Conservation (phyloP, 2,888 invertebrate genomes). For the Eupithecia insigniata region DNA sequence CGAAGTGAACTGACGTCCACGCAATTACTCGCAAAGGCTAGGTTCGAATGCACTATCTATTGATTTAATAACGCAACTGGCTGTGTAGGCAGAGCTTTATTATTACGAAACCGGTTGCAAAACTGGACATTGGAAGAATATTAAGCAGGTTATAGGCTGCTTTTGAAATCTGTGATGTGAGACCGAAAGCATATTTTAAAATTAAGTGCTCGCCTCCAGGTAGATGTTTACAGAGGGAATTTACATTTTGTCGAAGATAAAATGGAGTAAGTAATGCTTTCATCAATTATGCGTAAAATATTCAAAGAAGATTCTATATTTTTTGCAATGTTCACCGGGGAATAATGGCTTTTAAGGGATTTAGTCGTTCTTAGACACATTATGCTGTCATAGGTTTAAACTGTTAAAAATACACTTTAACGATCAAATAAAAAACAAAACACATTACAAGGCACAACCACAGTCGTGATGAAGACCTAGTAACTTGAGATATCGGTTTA, state of each 20-base stretch:
- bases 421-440: background rate
- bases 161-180: slow-evolving; percentile 39
- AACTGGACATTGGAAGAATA: slow-evolving; percentile 47
- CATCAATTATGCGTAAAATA: background rate
- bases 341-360: slow-evolving; percentile 1
- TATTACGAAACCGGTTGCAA: slow-evolving; percentile 45
- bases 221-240: slow-evolving; percentile 8
- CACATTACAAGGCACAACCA: background rate
- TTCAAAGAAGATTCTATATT: background rate
- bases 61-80: slow-evolving; percentile 46
- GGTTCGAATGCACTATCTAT: slow-evolving; percentile 45
- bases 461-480: slow-evolving; percentile 29
- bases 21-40: slow-evolving; percentile 40
- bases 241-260: slow-evolving; percentile 8
- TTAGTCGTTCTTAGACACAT: background rate
- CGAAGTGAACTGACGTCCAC: slow-evolving; percentile 31
- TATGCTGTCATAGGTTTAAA: background rate
- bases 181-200: slow-evolving; percentile 34
- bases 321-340: background rate
- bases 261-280: slow-evolving; percentile 15
- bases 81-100: slow-evolving; percentile 46
- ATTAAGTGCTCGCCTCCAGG: slow-evolving; percentile 37
- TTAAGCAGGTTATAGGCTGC: slow-evolving; percentile 39
- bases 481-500: slow-evolving; percentile 26
- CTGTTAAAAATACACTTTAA: background rate